Evolutionary conservation across 92 coral and sea anemone species (phyloP), one percentile per base, ranked within the genome.

Genomic region (Ricordea florida): DNA sequence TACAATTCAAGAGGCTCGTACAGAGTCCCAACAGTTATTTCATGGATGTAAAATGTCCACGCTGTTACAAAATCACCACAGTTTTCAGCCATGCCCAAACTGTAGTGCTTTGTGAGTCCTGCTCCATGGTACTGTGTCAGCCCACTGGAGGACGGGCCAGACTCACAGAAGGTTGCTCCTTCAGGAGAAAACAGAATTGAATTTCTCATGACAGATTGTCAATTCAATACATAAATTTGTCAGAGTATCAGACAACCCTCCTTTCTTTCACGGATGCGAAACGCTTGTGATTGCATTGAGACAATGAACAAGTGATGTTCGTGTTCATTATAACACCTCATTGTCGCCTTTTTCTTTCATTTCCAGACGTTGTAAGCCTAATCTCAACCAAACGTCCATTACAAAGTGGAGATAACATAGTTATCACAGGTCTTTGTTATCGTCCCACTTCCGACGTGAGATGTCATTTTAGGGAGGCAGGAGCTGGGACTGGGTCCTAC

Each of bases 21-120:
- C 99, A 96, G 82, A 89, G 96, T 53, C 99, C 99, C 3, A 96
- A 96, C 87, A 92, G 97, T 46, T 96, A 96, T 57, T 96, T 96
- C 51, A 96, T 96, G 99, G 99, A 96, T 73, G 99, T 96, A n/a
- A 96, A 96, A 47, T 96, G 99, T 48, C 99, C 99, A 69, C 94
- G 97, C 48, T 94, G 98, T 52, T 94, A 94, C 73, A 94, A 94
- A 75, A 94, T 91, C 74, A 94, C 98, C 28, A 94, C 98, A 55
- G 98, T 94, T 37, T 94, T 94, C 85, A 94, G 98, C 74, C 98
- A 94, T 86, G 98, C 98, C 33, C 97, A 91, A 79, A 94, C 98
- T 3, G 98, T 94, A 29, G 98, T 94, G 18, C 81, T 94, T 31
- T 94, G 98, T 75, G 97, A 91, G 45, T 88, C 94, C n/a, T 94